Base-by-base conservation (phyloP, 2,797 vertebrate genomes). In the Lepus townsendii region DNA sequence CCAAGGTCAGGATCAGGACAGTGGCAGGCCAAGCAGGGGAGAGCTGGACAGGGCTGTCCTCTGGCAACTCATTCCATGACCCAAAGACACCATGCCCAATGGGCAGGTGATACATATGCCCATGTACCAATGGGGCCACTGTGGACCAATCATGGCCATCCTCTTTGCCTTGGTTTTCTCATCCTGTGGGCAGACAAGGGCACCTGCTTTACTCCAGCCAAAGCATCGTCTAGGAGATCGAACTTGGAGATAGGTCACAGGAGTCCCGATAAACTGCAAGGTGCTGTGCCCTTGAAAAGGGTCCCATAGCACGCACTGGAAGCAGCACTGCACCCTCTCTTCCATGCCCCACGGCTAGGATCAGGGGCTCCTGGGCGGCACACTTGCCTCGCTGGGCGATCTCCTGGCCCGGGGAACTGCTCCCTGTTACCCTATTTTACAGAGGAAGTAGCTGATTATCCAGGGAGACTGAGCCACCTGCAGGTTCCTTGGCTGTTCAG, bases 401-500 rank as follows among this genome's bases (percentile, higher is more conserved):
- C 54, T 20, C 54, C 4, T 17, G 19, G 19, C 17, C 54, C 54
- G 6, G 17, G 16, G 54, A 57, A 57, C 54, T 57, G 54, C 42
- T 47, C 42, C 54, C 17, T 3, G 54, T 20, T 16, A 57, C 54
- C 27, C 66, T 68, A 84, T 66, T 93, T 91, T 65, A 72, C 14
- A 96, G 82, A 88, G 24, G 50, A 84, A 78, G 47, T 76, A 63
- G 50, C 68, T 26, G 73, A 76, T 47, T 76, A 71, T 42, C 35
- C 9, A 38, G 47, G 71, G 66, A 89, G 62, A n/a, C 19, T 12
- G 47, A 69, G 73, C 7, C 30, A 75, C 8, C 22, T 47, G 50
- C 71, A 5, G 12, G 57, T 65, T n/a, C 42, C 50, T 24, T 3
- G 52, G 35, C 26, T 86, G 42, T 65, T 24, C 69, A 76, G 14